phyloP scores from a whole-genome alignment of 2,797 vertebrate genomes.

The Neosilurus hyrtlii region DNA sequence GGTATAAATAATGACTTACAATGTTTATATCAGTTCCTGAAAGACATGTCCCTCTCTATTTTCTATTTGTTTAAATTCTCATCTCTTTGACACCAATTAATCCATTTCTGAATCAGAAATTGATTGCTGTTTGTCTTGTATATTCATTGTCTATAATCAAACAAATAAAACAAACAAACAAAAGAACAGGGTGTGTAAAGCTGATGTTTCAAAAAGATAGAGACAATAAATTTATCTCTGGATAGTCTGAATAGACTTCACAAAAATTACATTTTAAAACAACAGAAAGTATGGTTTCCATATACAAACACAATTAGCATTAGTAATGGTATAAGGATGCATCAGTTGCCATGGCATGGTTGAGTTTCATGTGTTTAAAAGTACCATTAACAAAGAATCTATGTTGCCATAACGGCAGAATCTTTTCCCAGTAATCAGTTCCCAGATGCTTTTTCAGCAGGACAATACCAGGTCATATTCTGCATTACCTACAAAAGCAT shows the following conservation, averaged over 20 bases:
- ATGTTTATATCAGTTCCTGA: not conserved
- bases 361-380: too few species aligned
- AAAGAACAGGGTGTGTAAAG: too few species aligned
- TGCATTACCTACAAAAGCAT: too few species aligned
- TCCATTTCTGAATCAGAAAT: not conserved
- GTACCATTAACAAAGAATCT: too few species aligned
- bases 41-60: not conserved
- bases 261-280: not conserved
- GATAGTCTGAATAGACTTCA: not conserved
- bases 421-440: too few species aligned
- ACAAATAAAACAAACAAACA: not conserved
- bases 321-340: too few species aligned
- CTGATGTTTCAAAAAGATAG: not conserved
- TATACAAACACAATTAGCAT: not conserved
- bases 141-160: not conserved
- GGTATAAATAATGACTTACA: not conserved
- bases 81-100: not conserved
- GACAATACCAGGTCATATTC: too few species aligned
- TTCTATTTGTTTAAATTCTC: not conserved
- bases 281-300: not conserved
- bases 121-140: not conserved
- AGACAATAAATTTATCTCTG: not conserved
- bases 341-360: too few species aligned
- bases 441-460: too few species aligned
- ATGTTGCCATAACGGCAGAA: too few species aligned